A percentile compares a stretch with the other conserved stretches of the same genome.
Conservation (phyloP, 2,888 invertebrate species). For the Drosophila anomelani region DNA sequence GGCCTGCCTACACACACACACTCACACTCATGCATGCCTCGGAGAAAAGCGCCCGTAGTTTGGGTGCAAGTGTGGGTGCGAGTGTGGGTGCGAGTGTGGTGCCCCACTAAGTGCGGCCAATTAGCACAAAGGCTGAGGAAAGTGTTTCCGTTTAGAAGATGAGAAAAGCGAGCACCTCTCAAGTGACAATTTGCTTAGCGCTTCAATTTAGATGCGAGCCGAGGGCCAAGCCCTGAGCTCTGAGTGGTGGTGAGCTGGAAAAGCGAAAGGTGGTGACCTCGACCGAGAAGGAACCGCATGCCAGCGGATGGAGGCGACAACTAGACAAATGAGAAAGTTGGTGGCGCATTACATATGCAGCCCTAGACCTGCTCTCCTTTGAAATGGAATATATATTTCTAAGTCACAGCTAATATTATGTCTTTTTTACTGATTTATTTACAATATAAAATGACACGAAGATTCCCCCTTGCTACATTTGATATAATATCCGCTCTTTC, state of each 20-base stretch:
- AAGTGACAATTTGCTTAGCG: constrained; percentile 42
- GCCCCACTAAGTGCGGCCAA: constrained; percentile 72
- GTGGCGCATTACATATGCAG: background rate
- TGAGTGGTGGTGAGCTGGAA: constrained; percentile 12
- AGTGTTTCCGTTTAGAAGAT: constrained; percentile 78
- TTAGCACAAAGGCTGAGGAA: constrained; percentile 80
- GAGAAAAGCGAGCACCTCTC: constrained; percentile 50
- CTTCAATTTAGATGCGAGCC: constrained; percentile 70
- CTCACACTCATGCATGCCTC: constrained; percentile 37
- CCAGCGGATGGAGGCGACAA: background rate
- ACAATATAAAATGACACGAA: background rate
- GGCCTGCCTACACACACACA: constrained; percentile 45
- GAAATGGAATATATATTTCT: background rate
- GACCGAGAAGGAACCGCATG: constrained; percentile 37
- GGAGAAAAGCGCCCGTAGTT: background rate
- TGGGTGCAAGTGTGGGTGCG: background rate
- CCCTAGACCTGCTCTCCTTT: background rate
- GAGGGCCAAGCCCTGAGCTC: background rate
- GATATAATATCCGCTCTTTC: constrained; percentile 24
- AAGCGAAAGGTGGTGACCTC: constrained; percentile 36
- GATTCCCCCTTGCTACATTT: background rate
- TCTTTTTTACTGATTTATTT: too few species aligned
- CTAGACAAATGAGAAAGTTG: constrained; percentile 9
- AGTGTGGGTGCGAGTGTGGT: constrained; percentile 6
- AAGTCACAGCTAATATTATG: too few species aligned